Conservation (phyloP, 2,113 vertebrate genomes). For the Xyrauchen texanus region DNA sequence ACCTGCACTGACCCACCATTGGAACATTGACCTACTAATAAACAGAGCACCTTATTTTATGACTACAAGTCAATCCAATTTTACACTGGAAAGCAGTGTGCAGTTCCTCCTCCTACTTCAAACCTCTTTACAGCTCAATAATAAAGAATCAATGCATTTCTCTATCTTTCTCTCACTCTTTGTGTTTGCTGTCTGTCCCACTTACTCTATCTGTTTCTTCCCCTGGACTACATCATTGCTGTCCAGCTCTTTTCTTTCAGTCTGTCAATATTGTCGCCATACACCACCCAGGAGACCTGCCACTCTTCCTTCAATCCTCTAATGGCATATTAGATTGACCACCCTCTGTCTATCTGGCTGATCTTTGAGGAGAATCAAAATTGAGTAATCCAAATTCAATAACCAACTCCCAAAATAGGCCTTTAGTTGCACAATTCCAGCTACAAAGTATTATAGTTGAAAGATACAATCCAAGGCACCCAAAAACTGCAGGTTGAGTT, state of each 20-base stretch:
- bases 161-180: slow-evolving; percentile 20
- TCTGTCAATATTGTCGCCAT: slow-evolving; percentile 44
- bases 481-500: background rate
- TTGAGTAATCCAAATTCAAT: slow-evolving; percentile 20
- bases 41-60: background rate
- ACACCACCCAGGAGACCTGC: slow-evolving; percentile 51
- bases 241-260: slow-evolving; percentile 55
- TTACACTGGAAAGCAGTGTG: background rate
- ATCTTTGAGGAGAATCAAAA: slow-evolving; percentile 40
- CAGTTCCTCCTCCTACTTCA: background rate
- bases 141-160: slow-evolving; percentile 24
- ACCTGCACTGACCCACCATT: slow-evolving; percentile 20
- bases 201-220: background rate
- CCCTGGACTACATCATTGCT: slow-evolving; percentile 47
- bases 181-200: background rate
- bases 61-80: slow-evolving; percentile 28
- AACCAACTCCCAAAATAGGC: background rate
- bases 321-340: slow-evolving; percentile 67
- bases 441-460: background rate
- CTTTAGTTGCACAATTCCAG: background rate
- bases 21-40: slow-evolving; percentile 1
- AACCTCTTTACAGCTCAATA: slow-evolving; percentile 1
- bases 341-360: slow-evolving; percentile 27
- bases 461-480: background rate
- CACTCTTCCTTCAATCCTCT: slow-evolving; percentile 57